A percentile compares a stretch with the other conserved stretches of the same genome.
Conservation (phyloP, 2,113 vertebrate genomes). For the Neolamprologus cancellatus region DNA sequence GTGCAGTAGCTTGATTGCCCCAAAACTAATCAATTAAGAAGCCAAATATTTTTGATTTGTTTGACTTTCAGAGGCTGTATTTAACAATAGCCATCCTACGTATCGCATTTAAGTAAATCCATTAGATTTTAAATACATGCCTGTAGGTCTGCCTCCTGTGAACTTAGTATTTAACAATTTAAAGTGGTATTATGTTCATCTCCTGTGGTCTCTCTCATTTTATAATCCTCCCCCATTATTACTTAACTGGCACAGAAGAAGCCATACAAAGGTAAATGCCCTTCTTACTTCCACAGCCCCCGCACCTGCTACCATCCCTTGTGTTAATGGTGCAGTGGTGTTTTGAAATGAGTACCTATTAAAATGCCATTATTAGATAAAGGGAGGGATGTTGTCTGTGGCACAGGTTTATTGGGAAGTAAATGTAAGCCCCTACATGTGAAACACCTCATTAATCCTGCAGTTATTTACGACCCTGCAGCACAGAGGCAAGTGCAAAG, state of each 20-base stretch:
- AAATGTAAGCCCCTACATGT: conserved; percentile 33
- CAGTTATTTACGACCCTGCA: conserved; percentile 38
- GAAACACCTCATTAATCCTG: conserved; percentile 51
- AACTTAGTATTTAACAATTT: neutral
- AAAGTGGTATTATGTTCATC: neutral
- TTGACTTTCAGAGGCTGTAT: neutral
- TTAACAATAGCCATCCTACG: neutral
- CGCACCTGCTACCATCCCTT: neutral
- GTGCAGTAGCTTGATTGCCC: neutral
- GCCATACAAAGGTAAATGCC: neutral
- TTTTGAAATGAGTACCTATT: conserved; percentile 50
- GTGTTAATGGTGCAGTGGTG: neutral
- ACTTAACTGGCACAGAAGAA: neutral
- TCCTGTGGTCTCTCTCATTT: neutral
- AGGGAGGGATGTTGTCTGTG: conserved; percentile 35
- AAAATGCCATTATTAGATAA: conserved; percentile 54
- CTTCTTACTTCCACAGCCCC: neutral
- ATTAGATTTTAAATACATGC: neutral
- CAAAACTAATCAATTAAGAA: neutral
- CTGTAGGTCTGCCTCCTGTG: neutral
- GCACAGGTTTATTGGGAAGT: conserved; percentile 41
- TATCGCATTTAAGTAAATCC: neutral
- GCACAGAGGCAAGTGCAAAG: neutral
- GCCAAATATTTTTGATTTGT: neutral
- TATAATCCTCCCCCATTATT: neutral